Conservation (phyloP, 92 coral and sea anemone genomes). For the Porites cylindrica region DNA sequence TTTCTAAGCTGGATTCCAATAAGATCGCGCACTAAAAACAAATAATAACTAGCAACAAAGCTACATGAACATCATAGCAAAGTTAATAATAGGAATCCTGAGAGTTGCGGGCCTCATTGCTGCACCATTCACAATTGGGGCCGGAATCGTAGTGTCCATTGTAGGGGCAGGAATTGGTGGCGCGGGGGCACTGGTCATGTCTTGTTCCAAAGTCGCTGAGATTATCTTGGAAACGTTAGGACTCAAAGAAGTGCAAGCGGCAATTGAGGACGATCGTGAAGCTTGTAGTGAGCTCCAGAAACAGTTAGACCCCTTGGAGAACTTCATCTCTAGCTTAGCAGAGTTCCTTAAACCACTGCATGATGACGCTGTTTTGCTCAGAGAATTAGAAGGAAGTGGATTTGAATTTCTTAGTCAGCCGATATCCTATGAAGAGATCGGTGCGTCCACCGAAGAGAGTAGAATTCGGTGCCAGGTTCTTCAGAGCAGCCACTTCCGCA, state of each 20-base stretch:
- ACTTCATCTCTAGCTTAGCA: constrained; percentile 9
- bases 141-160: constrained; percentile 57
- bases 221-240: constrained; percentile 42
- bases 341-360: constrained; percentile 8
- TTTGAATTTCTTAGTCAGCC: constrained; percentile 6
- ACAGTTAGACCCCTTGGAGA: constrained; percentile 14
- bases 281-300: constrained; percentile 24
- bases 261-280: constrained; percentile 41
- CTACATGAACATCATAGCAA: too few species aligned
- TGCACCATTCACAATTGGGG: constrained; percentile 64
- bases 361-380: constrained; percentile 27
- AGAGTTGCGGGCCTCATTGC: constrained; percentile 53
- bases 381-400: constrained; percentile 52
- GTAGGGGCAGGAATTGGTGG: constrained; percentile 73
- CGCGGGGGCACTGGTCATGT: constrained; percentile 59
- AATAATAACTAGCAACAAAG: too few species aligned
- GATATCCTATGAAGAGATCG: neutral
- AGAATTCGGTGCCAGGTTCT: constrained; percentile 40
- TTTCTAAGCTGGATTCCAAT: too few species aligned
- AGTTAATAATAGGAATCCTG: neutral
- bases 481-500: constrained; percentile 12
- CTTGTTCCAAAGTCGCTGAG: constrained; percentile 47
- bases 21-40: too few species aligned
- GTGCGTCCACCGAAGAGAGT: constrained; percentile 43
- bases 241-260: constrained; percentile 49